Evolutionary conservation across 2,113 vertebrate genomes (phyloP).

Genomic region (Willisornis vidua): DNA sequence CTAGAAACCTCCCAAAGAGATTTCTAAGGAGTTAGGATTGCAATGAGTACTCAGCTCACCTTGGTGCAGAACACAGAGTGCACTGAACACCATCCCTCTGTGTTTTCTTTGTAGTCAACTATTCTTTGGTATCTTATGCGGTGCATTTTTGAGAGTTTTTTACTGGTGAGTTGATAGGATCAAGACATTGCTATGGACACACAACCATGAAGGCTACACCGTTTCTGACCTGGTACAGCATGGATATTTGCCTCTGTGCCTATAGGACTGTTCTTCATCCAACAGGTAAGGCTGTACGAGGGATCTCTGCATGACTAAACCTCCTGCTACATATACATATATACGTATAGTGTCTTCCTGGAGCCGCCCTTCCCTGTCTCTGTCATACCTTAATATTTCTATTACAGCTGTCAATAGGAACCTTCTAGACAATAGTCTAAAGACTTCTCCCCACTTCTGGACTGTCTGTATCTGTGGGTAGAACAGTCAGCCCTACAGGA

Average conservation of each 20-base stretch:
- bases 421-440: not conserved
- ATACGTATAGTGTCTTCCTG: rapidly evolving
- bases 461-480: not conserved
- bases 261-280: not conserved
- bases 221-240: not conserved
- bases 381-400: not conserved
- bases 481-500: not conserved
- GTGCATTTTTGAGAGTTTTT: not conserved
- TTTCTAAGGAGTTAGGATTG: not conserved
- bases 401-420: not conserved
- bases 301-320: not conserved
- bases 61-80: not conserved
- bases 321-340: not conserved
- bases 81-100: not conserved
- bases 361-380: not conserved
- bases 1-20: not conserved
- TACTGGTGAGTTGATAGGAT: not conserved
- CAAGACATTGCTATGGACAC: not conserved
- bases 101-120: not conserved
- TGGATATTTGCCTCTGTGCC: not conserved
- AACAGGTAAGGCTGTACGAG: not conserved
- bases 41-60: not conserved
- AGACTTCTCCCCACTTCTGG: not conserved
- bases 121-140: not conserved
- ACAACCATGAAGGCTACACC: rapidly evolving